Evolutionary conservation across 2,113 vertebrate species (phyloP).

Genomic region (Jacana jacana): DNA sequence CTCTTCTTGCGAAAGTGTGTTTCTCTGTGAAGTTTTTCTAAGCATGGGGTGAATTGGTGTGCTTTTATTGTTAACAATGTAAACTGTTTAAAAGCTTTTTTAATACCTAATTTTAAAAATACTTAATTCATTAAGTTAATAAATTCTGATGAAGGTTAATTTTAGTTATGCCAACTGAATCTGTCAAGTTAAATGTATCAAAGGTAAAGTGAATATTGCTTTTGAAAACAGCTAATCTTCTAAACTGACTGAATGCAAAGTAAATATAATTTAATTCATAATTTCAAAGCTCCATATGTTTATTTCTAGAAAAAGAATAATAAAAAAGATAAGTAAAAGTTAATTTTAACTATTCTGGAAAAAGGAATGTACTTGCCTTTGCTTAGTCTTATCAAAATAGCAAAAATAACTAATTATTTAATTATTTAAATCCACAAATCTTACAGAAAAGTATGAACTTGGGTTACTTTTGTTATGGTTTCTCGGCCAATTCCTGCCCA

Average conservation of each 20-base stretch:
- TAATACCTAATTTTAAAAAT: slow-evolving; percentile 35
- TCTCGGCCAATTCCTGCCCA: not conserved
- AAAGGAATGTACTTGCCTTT: not conserved
- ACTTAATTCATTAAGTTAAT: slow-evolving; percentile 46
- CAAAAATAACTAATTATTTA: not conserved
- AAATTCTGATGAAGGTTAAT: slow-evolving; percentile 45
- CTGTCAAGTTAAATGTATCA: slow-evolving; percentile 13
- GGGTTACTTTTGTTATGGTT: not conserved
- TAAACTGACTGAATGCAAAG: not conserved
- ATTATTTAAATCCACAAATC: not conserved
- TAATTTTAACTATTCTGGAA: not conserved
- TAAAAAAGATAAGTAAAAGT: not conserved
- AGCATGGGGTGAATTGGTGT: slow-evolving; percentile 59
- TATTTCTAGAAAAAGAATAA: not conserved
- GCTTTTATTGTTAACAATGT: slow-evolving; percentile 37
- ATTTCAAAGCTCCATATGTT: not conserved
- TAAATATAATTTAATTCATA: not conserved
- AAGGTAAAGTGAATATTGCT: not conserved
- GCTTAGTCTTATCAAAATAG: not conserved
- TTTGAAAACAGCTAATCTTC: not conserved
- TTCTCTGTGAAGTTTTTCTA: slow-evolving; percentile 55
- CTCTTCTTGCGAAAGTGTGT: slow-evolving; percentile 49
- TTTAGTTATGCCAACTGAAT: slow-evolving; percentile 46
- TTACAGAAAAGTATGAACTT: not conserved
- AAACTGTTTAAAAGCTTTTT: slow-evolving; percentile 41